Evolutionary conservation across 2,888 invertebrate genomes (phyloP), one percentile per base, ranked within the genome.

Genomic region (Mamestra brassicae): DNA sequence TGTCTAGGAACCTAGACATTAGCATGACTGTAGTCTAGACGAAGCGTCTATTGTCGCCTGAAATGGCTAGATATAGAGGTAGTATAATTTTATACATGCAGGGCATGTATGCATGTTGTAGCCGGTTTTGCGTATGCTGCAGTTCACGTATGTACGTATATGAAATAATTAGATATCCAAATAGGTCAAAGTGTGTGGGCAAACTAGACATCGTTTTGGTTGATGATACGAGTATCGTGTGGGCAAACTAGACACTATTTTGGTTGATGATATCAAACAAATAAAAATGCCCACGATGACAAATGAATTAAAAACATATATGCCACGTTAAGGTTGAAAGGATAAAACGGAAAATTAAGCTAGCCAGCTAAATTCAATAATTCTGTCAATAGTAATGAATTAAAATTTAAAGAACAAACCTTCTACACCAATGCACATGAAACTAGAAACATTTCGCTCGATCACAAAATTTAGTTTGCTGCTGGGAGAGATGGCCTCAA

Each of bases 31-130:
- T 26, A 60, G 80, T 71, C 80, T 70, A 79, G 57, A 74, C 68
- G 15, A 34, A 71, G 26, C 52, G 52, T 55, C 78, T 77, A 77
- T 78, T 79, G 74, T 69, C 15, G 0, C 8, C 34, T 68, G 79
- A 61, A 60, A 69, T 79, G 47, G 34, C 4, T 42, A 66, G 13
- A 54, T 75, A 54, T 15, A 54, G 34, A 50, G 34, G 45, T 54
- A 34, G 17, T 60, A 58, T 69, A 64, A 7, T 67, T 57, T 74
- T 57, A 45, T 58, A 36, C 36, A 65, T 62, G 52, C 76, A 17
- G 52, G 17, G 8, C 15, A 42, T 1, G 26, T 26, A 26, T 26
- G 26, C 26, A 26, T 26, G 26, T 26, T 61, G 34, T 61, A 57
- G 34, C 65, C 38, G 11, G 57, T 62, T 76, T 68, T 50, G 34